Conservation (phyloP, 2,113 vertebrate genomes). For the Elaphurus davidianus region DNA sequence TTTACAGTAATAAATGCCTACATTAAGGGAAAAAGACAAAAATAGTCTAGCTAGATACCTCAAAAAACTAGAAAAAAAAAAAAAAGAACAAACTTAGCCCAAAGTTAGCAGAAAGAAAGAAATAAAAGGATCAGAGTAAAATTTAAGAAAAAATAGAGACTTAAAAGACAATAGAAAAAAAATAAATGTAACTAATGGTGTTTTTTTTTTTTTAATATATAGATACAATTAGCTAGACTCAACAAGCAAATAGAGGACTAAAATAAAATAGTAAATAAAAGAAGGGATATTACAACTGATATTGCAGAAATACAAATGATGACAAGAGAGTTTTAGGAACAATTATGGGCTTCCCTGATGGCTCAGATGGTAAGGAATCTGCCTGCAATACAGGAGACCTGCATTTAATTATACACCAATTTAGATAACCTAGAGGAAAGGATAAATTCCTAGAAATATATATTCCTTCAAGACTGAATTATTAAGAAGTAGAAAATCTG, state of each 20-base stretch:
- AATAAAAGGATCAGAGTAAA: not conserved
- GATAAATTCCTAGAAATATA: not conserved
- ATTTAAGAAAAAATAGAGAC: not conserved
- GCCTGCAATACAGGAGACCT: not conserved
- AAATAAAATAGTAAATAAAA: not conserved
- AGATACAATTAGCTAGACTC: not conserved
- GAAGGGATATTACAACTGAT: not conserved
- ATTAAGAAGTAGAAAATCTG: not conserved
- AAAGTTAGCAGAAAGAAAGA: not conserved
- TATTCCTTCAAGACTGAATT: not conserved
- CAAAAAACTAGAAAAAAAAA: not conserved
- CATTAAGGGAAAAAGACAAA: not conserved
- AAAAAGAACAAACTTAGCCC: not conserved
- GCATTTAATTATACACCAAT: not conserved
- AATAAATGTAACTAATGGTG: not conserved
- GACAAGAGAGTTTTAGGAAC: not conserved
- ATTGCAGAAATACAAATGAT: not conserved
- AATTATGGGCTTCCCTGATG: not conserved
- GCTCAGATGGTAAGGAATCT: not conserved
- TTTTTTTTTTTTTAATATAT: not conserved
- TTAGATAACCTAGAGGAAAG: not conserved
- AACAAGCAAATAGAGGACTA: not conserved
- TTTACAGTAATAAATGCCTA: not conserved
- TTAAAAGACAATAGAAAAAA: not conserved
- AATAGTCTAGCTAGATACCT: not conserved